Evolutionary conservation across 2,888 invertebrate species (phyloP).

Genomic region (Malthinus seriepunctatus): DNA sequence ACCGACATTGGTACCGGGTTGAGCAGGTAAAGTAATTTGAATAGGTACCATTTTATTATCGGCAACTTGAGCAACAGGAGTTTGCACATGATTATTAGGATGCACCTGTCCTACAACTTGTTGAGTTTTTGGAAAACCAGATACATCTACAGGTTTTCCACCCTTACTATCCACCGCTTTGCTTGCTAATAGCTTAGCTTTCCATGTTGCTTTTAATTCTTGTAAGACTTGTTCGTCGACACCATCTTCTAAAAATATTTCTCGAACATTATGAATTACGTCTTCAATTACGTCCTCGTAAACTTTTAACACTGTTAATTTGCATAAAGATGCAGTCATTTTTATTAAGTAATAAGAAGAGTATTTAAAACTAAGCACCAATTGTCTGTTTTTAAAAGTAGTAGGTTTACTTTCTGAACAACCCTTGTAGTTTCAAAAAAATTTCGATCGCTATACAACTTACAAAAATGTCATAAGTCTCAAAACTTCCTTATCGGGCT

Average conservation of each 20-base stretch:
- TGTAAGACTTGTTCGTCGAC: conserved; percentile 95
- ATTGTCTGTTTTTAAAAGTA: no score
- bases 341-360: conserved; percentile 1
- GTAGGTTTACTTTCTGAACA: no score
- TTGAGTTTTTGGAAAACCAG: conserved; percentile 36
- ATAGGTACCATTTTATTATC: conserved; percentile 61
- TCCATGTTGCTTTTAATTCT: conserved; percentile 95
- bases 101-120: conserved; percentile 40
- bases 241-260: conserved; percentile 95
- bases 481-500: conserved; percentile 45
- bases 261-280: conserved; percentile 90
- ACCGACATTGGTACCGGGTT: conserved; percentile 66
- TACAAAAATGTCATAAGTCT: conserved; percentile 50
- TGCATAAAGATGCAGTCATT: conserved; percentile 32
- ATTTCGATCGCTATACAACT: conserved; percentile 25
- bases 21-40: conserved; percentile 80
- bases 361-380: no score
- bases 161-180: conserved; percentile 73
- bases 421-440: no score
- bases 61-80: conserved; percentile 45
- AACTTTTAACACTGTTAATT: conserved; percentile 64
- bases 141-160: background rate
- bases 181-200: conserved; percentile 82
- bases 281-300: conserved; percentile 96
- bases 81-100: conserved; percentile 40